Conservation (phyloP, 2,113 vertebrate genomes). For the Indicator indicator region DNA sequence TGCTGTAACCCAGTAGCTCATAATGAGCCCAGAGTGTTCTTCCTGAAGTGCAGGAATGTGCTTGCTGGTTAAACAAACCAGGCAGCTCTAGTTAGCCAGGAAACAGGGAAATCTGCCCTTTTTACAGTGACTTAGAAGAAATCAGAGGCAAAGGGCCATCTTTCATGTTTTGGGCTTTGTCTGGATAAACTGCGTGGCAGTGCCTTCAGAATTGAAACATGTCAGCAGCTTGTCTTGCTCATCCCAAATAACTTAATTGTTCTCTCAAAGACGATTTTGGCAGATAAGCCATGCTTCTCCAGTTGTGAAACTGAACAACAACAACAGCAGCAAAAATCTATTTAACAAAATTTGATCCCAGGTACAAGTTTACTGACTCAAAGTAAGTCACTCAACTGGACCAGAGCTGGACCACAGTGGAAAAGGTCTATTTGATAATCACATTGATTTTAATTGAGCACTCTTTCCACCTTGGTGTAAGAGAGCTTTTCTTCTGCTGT, state of each 20-base stretch:
- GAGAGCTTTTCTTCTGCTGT: not conserved
- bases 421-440: not conserved
- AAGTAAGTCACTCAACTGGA: not conserved
- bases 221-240: slow-evolving; percentile 33
- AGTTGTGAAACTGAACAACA: not conserved
- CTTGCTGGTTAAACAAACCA: slow-evolving; percentile 26
- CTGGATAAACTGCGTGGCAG: slow-evolving; percentile 5
- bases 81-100: slow-evolving; percentile 19
- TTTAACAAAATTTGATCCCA: not conserved
- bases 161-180: slow-evolving; percentile 26
- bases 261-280: not conserved
- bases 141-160: slow-evolving; percentile 38
- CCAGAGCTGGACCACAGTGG: not conserved
- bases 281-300: slow-evolving; percentile 21
- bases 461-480: not conserved
- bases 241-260: slow-evolving; percentile 20
- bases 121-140: not conserved
- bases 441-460: not conserved
- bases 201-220: not conserved
- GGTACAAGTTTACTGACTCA: not conserved
- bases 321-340: not conserved
- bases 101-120: slow-evolving; percentile 23
- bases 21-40: slow-evolving; percentile 4
- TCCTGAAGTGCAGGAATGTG: slow-evolving; percentile 51
- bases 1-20: not conserved